Evolutionary conservation across 1,140 invertebrate genomes (phyloP), one percentile per base, ranked within the genome.

Genomic region (Tenebrio molitor): DNA sequence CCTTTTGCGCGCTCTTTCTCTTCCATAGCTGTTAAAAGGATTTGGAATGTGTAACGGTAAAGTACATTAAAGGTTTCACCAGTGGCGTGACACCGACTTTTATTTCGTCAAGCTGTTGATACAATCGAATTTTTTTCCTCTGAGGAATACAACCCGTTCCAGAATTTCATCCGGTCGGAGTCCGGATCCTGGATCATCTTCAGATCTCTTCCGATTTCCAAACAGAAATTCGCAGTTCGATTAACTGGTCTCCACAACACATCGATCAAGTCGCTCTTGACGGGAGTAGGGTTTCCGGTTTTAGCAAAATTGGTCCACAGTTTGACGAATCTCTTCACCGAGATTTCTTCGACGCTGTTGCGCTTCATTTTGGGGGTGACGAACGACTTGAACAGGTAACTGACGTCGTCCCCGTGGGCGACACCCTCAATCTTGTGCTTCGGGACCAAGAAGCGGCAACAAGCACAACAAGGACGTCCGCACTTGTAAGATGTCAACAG

Each of bases 341-440:
- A 46, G 10, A 58, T 39, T 0, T 58, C 1, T 69, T 79, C 76
- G 7, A 64, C 19, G 14, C 64, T 68, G 6, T 42, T 25, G 14
- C 42, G 62, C 3, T n/a, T 7, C 10, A 70, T 25, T 10, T 84
- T 83, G 21, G 78, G 75, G 7, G 82, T 83, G 16, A 86, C 71
- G 70, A 77, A 77, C 64, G 80, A 85, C 71, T 84, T 82, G 74
- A 89, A 90, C n/a, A 39, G 12, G 0, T 39, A 90, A 72, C 85
- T 86, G 1, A 89, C 46, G 71, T 90, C 89, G 71, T 90, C 89
- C 0, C 83, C 86, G 74, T 90, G 89, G 75, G 84, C 85, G 0
- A 85, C 86, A 0, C 89, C 89, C n/a, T n/a, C n/a, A n/a, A n/a
- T n/a, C n/a, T n/a, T n/a, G n/a, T n/a, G n/a, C n/a, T n/a, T n/a